Conservation (phyloP, 2,888 invertebrate genomes). For the Drosophila nigritarsus region DNA sequence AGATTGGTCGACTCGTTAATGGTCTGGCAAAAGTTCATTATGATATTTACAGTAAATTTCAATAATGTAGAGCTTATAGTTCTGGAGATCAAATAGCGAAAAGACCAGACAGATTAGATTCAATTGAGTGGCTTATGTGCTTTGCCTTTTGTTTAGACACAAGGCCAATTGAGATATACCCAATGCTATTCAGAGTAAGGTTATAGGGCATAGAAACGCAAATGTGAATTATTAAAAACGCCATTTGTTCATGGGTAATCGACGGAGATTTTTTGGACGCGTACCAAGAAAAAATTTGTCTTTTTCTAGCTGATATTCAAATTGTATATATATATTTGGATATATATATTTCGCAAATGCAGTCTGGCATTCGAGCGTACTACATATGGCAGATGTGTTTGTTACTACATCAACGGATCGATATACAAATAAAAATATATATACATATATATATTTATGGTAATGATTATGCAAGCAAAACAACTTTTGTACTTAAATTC, state of each 20-base stretch:
- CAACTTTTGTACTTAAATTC: slow-evolving; percentile 9
- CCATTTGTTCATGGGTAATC: slow-evolving; percentile 54
- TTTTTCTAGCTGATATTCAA: slow-evolving; percentile 23
- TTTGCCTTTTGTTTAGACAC: background rate
- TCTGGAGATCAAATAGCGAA: background rate
- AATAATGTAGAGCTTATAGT: background rate
- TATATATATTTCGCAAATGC: slow-evolving; percentile 7
- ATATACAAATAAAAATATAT: slow-evolving; percentile 7
- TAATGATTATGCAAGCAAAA: slow-evolving; percentile 17
- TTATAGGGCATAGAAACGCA: slow-evolving; percentile 10
- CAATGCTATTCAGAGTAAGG: background rate
- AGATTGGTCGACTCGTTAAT: background rate
- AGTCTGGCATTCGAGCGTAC: slow-evolving; percentile 6
- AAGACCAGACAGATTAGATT: background rate
- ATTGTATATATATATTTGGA: background rate
- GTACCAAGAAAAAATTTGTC: slow-evolving; percentile 55
- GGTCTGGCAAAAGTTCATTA: background rate
- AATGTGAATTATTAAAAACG: slow-evolving; percentile 38
- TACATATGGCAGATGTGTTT: slow-evolving; percentile 4
- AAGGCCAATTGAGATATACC: background rate
- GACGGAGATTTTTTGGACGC: slow-evolving; percentile 61
- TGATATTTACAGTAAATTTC: background rate
- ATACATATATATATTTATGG: background rate
- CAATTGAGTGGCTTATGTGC: background rate
- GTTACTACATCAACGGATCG: slow-evolving; percentile 27